A percentile compares a stretch with the other conserved stretches of the same genome.
These are phyloP conservation scores for Cryptosula pallasiana DNA, from an alignment of 2,888 invertebrate genomes.

Conservation along the genomic window DNA sequence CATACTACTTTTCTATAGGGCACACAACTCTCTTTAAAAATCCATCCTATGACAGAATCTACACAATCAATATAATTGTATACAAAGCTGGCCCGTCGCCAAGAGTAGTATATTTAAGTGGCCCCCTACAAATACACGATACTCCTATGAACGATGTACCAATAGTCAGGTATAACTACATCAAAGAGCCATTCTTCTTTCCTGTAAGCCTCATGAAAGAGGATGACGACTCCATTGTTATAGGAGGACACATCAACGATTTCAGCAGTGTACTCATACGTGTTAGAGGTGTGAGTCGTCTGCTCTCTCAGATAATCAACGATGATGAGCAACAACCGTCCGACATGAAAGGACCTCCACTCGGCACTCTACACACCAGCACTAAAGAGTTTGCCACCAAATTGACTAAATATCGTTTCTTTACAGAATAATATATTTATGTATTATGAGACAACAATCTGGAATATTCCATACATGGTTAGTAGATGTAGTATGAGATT, in stretches of 20 bases:
- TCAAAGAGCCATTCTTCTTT: constrained; percentile 35
- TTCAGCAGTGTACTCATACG: constrained; percentile 32
- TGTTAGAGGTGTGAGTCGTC: constrained; percentile 30
- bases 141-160: constrained; percentile 31
- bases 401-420: constrained; percentile 6
- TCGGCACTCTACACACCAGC: constrained; percentile 21
- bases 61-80: constrained; percentile 34
- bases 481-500: too few relatives aligned
- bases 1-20: constrained; percentile 12
- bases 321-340: background rate
- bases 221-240: constrained; percentile 29
- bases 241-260: constrained; percentile 36
- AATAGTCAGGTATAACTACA: constrained; percentile 32
- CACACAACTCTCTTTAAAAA: constrained; percentile 29
- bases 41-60: constrained; percentile 28
- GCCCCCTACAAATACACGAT: constrained; percentile 31
- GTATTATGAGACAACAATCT: too few relatives aligned
- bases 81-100: constrained; percentile 31
- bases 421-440: background rate
- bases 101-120: constrained; percentile 34
- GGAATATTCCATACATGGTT: too few relatives aligned
- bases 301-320: constrained; percentile 16
- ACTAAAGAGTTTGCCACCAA: constrained; percentile 15
- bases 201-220: constrained; percentile 35
- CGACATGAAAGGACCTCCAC: background rate